Base-by-base conservation (phyloP, 2,797 vertebrate species). In the Phyllotis vaccarum region DNA sequence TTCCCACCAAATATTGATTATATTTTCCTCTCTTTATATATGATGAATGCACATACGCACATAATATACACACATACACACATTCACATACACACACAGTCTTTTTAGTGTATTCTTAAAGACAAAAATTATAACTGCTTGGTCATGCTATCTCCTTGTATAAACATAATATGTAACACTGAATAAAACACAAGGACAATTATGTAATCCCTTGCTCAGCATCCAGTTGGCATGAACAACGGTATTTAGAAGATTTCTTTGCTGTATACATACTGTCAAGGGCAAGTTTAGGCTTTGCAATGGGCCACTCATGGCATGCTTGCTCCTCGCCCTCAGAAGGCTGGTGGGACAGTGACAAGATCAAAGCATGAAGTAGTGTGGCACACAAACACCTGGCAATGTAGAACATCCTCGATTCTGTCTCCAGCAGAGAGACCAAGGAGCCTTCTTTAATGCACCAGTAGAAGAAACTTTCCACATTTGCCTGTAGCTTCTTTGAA, bases 111-210 rank as follows among this genome's bases (percentile, higher is more conserved):
- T 72, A 37, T 17, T 31, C 49, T 88, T 88, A 49, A 75, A 31
- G 52, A 85, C 8, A 91, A 89, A 83, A 19, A 40, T 56, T 31
- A 7, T 66, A 54, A 90, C 93, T 94, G 80, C 52, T 68, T 80
- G 52, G 54, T 56, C 37, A 64, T 17, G 40, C 27, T 49, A n/a
- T 95, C 56, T 93, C 49, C n/a, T 68, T 85, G 49, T 40, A 22
- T 60, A 64, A 62, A 54, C 34, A 5, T 74, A 80, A 24, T 68
- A 16, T 31, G 29, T 75, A 40, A 24, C 24, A 88, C 29, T 49
- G 72, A 85, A 58, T 60, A 72, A 75, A 91, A 90, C 64, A 37
- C 70, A 64, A 49, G 46, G 40, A 43, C 10, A 92, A 5, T 82
- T 86, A 37, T 16, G 72, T 89, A 89, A 86, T 89, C 49, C 29